Evolutionary conservation across 2,888 invertebrate species (phyloP).

Genomic region (Latrodectus hesperus): DNA sequence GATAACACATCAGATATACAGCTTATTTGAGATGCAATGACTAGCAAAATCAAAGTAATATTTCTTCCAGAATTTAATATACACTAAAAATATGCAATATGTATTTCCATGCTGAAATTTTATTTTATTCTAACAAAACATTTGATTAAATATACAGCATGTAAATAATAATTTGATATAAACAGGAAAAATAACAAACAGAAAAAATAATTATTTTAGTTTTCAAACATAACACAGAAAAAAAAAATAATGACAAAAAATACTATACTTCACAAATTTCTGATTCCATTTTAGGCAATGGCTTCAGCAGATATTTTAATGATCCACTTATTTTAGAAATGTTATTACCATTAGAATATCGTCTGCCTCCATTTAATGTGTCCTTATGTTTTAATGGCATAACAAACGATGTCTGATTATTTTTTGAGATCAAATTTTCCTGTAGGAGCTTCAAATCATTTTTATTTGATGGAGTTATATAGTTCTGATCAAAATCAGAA

Average conservation of each 20-base stretch:
- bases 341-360: neutral
- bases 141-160: too few relatives aligned
- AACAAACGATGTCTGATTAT: neutral
- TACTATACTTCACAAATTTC: slow-evolving; percentile 63
- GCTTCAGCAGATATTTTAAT: slow-evolving; percentile 50
- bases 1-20: too few relatives aligned
- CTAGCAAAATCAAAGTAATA: too few relatives aligned
- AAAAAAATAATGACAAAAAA: neutral
- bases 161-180: too few relatives aligned
- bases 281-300: slow-evolving; percentile 61
- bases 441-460: slow-evolving; percentile 37
- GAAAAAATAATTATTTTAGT: too few relatives aligned
- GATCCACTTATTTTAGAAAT: slow-evolving; percentile 32
- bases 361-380: neutral
- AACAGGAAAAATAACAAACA: too few relatives aligned
- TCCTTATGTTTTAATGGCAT: slow-evolving; percentile 16
- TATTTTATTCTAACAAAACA: too few relatives aligned
- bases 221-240: too few relatives aligned
- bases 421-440: slow-evolving; percentile 13
- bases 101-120: too few relatives aligned
- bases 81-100: too few relatives aligned
- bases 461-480: slow-evolving; percentile 45
- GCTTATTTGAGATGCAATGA: too few relatives aligned
- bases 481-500: slow-evolving; percentile 38
- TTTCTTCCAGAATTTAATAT: too few relatives aligned